phyloP scores from a whole-genome alignment of 2,888 invertebrate genomes.

The Ichneumoninae sp. region DNA sequence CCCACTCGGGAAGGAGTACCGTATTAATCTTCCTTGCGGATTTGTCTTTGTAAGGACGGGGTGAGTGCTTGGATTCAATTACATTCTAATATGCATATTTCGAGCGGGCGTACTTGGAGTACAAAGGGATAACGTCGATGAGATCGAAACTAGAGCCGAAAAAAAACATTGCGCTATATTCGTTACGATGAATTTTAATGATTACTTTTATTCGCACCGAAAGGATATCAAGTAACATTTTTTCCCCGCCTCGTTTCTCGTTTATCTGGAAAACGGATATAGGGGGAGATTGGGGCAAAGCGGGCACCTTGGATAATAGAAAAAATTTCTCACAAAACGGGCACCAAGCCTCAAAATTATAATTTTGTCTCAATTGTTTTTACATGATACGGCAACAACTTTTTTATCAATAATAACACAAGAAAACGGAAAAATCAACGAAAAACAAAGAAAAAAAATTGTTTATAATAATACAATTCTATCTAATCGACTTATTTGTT shows the following conservation, averaged over 20 bases:
- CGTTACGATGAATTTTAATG: neutral
- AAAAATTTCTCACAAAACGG: neutral
- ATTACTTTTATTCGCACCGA: neutral
- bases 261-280: neutral
- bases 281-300: neutral
- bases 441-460: too few species aligned
- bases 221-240: neutral
- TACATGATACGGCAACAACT: neutral
- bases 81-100: constrained; percentile 3
- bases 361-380: neutral
- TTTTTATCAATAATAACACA: neutral
- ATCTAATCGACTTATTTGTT: neutral
- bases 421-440: too few species aligned
- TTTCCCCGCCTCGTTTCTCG: neutral
- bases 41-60: neutral
- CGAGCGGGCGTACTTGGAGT: neutral
- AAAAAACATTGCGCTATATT: neutral
- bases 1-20: neutral
- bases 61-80: neutral
- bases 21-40: constrained; percentile 1
- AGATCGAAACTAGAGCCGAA: neutral
- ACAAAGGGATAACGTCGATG: neutral
- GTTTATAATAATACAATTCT: too few species aligned
- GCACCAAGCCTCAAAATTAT: neutral
- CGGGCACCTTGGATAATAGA: neutral